These are phyloP conservation scores for Arenicola marina DNA, from an alignment of 2,888 invertebrate genomes.

Conservation along the genomic window DNA sequence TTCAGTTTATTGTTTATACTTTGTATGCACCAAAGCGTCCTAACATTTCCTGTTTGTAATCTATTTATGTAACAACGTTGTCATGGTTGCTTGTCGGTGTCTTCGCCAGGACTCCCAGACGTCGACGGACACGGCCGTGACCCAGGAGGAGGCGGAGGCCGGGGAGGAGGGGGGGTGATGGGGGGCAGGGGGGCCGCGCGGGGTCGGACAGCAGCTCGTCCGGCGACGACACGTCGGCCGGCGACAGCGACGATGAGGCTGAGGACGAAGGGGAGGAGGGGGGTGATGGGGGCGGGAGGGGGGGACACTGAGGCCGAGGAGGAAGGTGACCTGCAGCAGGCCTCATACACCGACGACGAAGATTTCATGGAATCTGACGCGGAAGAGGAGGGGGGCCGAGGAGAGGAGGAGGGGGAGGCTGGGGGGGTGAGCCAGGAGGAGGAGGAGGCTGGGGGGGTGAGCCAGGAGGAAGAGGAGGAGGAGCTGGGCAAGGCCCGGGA, in stretches of 20 bases:
- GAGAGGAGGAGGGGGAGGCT: slow-evolving; percentile 23
- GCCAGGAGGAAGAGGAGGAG: slow-evolving; percentile 45
- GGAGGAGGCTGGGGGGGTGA: slow-evolving; percentile 26
- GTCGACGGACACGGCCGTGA: slow-evolving; percentile 21
- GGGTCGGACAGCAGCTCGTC: slow-evolving; percentile 1
- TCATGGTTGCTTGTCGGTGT: background rate
- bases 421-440: slow-evolving; percentile 28
- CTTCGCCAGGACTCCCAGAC: slow-evolving; percentile 21
- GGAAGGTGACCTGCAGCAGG: slow-evolving; percentile 25
- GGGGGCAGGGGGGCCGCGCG: slow-evolving; percentile 15
- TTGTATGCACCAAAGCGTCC: no score
- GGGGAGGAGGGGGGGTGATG: slow-evolving; percentile 25
- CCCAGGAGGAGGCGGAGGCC: slow-evolving; percentile 16
- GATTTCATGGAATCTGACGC: slow-evolving; percentile 19
- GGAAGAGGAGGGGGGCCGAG: slow-evolving; percentile 29
- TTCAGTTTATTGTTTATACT: no score
- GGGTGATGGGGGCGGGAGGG: no score
- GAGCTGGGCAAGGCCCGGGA: slow-evolving; percentile 49
- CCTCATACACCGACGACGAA: slow-evolving; percentile 18
- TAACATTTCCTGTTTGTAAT: no score
- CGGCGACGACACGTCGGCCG: background rate
- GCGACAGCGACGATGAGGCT: slow-evolving; percentile 21
- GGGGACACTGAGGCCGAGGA: slow-evolving; percentile 30
- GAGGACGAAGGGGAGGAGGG: no score
- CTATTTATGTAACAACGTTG: no score